Evolutionary conservation across 2,888 invertebrate species (phyloP), one percentile per base, ranked within the genome.

Genomic region (Agonopterix arenella): DNA sequence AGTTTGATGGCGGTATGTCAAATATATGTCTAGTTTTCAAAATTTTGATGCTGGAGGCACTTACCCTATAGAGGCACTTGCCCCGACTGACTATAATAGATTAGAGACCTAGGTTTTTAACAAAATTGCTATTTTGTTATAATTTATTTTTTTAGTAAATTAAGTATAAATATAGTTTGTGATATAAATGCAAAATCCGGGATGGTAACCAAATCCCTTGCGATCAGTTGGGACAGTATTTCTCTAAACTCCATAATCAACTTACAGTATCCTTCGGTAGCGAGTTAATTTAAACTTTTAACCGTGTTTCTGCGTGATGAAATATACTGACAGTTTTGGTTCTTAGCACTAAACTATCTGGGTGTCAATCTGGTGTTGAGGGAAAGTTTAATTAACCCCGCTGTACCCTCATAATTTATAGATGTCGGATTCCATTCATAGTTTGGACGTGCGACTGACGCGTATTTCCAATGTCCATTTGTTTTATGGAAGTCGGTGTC

Each of bases 321-420:
- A 11, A 10, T 40, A 40, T 40, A n/a, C 40, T 40, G 40, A 40
- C 40, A 11, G 40, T 11, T 40, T 11, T 40, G 40, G 40, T 40
- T n/a, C 10, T 40, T 40, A 40, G n/a, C 3, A 40, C 40, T n/a
- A 40, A 38, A 40, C 40, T 40, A 40, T 40, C n/a, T 7, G 40
- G 10, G 4, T 11, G 40, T 40, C 40, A 40, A 40, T 40, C 40
- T 40, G 9, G n/a, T 28, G 28, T 28, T 28, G 5, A 70, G 66
- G 61, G 66, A 68, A 69, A 71, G 62, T 73, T 73, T 73, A 73
- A 75, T 73, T 69, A 74, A 70, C 68, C 67, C 62, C 57, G 54
- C 57, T 62, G 64, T 61, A 71, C 70, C 74, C 64, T 66, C 62
- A 68, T 71, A 68, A 66, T 66, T 70, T 70, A 61, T 64, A 64